These are phyloP conservation scores for Amphibalanus amphitrite DNA, from an alignment of 1,140 invertebrate genomes.

Conservation along the genomic window DNA sequence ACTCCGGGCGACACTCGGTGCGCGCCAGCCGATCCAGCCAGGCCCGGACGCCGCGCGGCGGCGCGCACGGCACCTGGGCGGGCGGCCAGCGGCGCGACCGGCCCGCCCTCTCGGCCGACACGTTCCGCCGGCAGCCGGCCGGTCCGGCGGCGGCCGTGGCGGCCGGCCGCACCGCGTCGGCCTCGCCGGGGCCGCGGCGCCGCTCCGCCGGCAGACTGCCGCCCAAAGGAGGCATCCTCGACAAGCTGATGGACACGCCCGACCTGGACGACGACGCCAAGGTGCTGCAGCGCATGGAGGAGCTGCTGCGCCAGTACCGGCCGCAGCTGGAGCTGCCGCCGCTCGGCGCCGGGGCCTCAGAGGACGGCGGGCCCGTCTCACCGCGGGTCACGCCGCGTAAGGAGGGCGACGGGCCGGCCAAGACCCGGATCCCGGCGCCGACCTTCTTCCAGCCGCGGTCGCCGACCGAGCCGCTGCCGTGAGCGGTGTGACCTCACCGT, in stretches of 20 bases:
- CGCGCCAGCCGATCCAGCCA: not conserved
- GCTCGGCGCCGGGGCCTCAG: conserved; percentile 4
- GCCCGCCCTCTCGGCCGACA: conserved; percentile 1
- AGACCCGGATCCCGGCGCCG: conserved; percentile 11
- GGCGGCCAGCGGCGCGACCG: conserved; percentile 4
- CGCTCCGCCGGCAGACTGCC: not conserved
- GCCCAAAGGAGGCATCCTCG: not conserved
- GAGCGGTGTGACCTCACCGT: no score
- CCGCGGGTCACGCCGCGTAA: conserved; percentile 7
- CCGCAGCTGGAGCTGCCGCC: conserved; percentile 9
- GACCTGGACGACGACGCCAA: conserved; percentile 7
- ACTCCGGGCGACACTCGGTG: not conserved
- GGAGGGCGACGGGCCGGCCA: conserved; percentile 8
- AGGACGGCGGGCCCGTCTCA: not conserved
- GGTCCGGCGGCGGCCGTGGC: not conserved
- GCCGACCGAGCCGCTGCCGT: not conserved
- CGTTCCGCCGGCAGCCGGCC: not conserved
- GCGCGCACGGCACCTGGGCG: not conserved
- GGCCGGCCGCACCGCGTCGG: not conserved
- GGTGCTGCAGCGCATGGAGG: conserved; percentile 14
- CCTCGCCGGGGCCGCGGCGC: conserved; percentile 5
- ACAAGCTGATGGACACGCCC: not conserved
- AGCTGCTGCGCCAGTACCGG: conserved; percentile 13
- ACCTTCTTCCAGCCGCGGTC: conserved; percentile 5
- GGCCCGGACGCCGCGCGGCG: no score